Evolutionary conservation across 2,113 vertebrate genomes (phyloP).

Genomic region (Amblyornis subalaris): DNA sequence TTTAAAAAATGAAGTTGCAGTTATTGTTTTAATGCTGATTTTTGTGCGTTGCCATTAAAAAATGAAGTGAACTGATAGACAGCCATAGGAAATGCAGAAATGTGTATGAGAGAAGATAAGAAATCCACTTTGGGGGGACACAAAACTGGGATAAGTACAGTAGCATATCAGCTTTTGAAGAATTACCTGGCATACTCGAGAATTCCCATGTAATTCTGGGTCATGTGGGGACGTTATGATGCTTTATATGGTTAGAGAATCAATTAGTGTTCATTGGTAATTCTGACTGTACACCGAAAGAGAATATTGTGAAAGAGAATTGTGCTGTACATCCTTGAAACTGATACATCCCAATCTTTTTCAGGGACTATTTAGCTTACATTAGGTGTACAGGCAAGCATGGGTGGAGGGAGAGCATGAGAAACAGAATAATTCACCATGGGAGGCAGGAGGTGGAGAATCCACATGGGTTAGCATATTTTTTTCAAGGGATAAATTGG

Average conservation of each 20-base stretch:
- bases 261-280: background rate
- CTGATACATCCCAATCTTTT: background rate
- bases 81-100: background rate
- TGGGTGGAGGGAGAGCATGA: background rate
- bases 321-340: background rate
- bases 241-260: background rate
- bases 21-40: background rate
- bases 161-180: background rate
- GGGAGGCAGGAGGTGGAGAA: background rate
- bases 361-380: background rate
- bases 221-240: background rate
- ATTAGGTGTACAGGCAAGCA: background rate
- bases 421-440: background rate
- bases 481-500: background rate
- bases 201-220: background rate
- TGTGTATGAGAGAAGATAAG: background rate
- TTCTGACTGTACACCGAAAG: background rate
- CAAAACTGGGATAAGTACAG: background rate
- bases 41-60: background rate
- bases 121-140: background rate
- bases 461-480: background rate
- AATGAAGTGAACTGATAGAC: background rate
- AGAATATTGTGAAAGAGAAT: background rate
- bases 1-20: background rate
- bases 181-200: background rate